phyloP scores from a whole-genome alignment of 1,140 invertebrate species.

The Mamestra configurata region DNA sequence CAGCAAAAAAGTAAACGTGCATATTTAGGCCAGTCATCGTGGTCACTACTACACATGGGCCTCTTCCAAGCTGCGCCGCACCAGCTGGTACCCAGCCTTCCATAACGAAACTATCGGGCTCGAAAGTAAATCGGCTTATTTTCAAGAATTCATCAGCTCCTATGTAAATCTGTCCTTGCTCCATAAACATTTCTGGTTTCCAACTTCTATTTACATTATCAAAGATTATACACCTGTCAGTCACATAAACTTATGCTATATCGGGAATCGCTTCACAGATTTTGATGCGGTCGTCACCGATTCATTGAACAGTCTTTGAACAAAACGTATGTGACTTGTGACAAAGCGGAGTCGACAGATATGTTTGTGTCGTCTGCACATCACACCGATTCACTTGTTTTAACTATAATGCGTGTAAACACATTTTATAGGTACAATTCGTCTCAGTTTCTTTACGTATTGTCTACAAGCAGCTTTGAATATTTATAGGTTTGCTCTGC shows the following conservation, averaged over 20 bases:
- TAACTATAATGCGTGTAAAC: not conserved
- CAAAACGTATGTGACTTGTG: not conserved
- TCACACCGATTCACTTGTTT: constrained; percentile 4
- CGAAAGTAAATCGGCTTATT: not conserved
- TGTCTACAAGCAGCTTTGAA: not conserved
- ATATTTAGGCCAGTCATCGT: not conserved
- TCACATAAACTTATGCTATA: not conserved
- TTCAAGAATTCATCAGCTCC: not conserved
- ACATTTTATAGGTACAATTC: not conserved
- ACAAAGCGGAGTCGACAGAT: too few relatives aligned
- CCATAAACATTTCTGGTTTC: not conserved
- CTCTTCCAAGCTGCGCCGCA: not conserved
- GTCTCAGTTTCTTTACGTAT: not conserved
- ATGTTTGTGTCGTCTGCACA: not conserved
- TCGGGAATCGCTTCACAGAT: not conserved
- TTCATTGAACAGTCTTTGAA: constrained; percentile 5
- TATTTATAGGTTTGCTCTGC: not conserved
- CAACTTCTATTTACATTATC: not conserved
- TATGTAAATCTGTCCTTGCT: not conserved
- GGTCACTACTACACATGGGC: not conserved
- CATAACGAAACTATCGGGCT: not conserved
- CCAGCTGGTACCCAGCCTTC: not conserved
- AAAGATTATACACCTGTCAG: not conserved
- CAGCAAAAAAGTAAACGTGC: not conserved
- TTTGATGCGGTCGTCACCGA: not conserved